Conservation (phyloP, 64 coral and sea anemone genomes). For the Montipora sp. region DNA sequence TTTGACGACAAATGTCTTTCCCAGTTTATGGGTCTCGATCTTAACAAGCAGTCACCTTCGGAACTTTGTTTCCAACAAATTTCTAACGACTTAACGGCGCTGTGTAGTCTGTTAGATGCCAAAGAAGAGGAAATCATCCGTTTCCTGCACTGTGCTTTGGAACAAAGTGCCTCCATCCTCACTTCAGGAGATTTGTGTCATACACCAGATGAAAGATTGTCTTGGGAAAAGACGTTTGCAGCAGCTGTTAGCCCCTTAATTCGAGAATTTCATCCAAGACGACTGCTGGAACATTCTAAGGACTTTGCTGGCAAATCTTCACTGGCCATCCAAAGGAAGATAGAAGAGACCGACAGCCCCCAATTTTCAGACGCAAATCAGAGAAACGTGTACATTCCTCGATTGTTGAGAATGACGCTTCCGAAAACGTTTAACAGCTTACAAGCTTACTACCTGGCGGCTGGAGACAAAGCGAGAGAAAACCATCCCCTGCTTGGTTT, state of each 20-base stretch:
- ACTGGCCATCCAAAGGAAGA: conserved; percentile 47
- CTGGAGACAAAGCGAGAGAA: conserved; percentile 48
- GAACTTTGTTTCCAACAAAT: conserved; percentile 70
- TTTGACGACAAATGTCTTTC: conserved; percentile 28
- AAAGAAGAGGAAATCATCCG: conserved; percentile 65
- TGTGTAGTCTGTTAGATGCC: conserved; percentile 55
- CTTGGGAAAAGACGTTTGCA: conserved; percentile 71
- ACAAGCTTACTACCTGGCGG: conserved; percentile 56
- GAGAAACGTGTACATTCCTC: conserved; percentile 51
- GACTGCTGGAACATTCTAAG: not conserved
- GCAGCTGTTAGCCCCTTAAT: conserved; percentile 1
- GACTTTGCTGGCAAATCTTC: not conserved
- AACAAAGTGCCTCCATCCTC: conserved; percentile 30
- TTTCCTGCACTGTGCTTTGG: conserved; percentile 66
- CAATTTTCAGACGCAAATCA: conserved; percentile 10
- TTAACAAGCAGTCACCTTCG: conserved; percentile 5
- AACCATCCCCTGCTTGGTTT: conserved; percentile 73
- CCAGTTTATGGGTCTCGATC: conserved; percentile 9
- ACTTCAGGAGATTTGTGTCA: not conserved
- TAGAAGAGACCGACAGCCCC: conserved; percentile 10
- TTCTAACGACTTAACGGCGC: conserved; percentile 56
- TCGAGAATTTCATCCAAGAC: conserved; percentile 36
- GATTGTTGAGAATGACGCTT: conserved; percentile 72
- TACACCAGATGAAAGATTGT: conserved; percentile 25
- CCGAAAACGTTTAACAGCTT: conserved; percentile 67